Percentiles rank a stretch among this genome's conserved stretches.
These are phyloP conservation scores for Tanytarsus gracilentus DNA, from an alignment of 2,888 invertebrate species.

Conservation along the genomic window DNA sequence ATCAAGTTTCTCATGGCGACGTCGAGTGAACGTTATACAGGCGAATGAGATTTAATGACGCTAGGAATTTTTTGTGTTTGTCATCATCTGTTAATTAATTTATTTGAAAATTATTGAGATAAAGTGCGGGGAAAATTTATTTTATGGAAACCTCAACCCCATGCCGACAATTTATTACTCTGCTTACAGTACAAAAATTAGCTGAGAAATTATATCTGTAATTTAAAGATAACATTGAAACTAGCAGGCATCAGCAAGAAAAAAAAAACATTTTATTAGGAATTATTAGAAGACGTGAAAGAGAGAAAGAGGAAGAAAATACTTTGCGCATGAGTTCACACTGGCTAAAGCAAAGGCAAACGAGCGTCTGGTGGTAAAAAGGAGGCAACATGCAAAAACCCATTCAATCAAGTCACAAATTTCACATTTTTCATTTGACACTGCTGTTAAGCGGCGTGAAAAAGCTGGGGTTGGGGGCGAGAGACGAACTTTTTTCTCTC, in stretches of 20 bases:
- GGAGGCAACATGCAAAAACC: constrained; percentile 14
- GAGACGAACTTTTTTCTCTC: not conserved
- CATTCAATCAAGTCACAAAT: constrained; percentile 25
- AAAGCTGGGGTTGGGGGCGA: not conserved
- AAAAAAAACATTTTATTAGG: too few relatives aligned
- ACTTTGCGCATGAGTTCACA: constrained; percentile 16
- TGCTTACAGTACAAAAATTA: too few relatives aligned
- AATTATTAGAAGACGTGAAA: too few relatives aligned
- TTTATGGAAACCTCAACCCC: not conserved
- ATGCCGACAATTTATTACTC: not conserved
- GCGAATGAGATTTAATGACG: not conserved
- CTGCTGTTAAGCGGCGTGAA: too few relatives aligned
- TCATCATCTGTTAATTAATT: constrained; percentile 27
- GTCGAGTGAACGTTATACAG: not conserved
- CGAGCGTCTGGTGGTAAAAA: not conserved
- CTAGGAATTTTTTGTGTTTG: constrained; percentile 8
- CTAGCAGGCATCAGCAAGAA: too few relatives aligned
- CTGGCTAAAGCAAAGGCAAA: not conserved
- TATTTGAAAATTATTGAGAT: constrained; percentile 10
- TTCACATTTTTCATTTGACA: constrained; percentile 13
- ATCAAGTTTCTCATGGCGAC: not conserved
- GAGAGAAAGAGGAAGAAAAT: too few relatives aligned
- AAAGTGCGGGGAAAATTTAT: not conserved
- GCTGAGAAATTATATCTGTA: too few relatives aligned
- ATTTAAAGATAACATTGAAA: too few relatives aligned